phyloP scores from a whole-genome alignment of 2,113 vertebrate genomes.

The Origma solitaria region DNA sequence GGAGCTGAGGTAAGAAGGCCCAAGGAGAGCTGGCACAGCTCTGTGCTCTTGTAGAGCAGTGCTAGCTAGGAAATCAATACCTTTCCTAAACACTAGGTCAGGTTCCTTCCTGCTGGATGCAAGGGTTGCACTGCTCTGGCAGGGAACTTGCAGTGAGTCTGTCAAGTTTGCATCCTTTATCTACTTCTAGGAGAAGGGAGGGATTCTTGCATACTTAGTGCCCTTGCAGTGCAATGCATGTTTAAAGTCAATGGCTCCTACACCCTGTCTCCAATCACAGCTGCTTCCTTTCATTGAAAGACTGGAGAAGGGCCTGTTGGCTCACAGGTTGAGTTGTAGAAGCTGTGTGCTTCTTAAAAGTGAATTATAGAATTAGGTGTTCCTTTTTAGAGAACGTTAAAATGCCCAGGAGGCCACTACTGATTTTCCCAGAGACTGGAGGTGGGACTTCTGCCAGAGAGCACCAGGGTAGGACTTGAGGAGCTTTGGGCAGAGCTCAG shows the following conservation, averaged over 20 bases:
- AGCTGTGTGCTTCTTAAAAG: background rate
- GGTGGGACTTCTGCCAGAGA: background rate
- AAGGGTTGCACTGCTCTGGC: background rate
- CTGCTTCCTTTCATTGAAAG: background rate
- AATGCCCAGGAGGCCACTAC: background rate
- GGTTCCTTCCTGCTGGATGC: background rate
- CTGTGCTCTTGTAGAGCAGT: rapidly evolving
- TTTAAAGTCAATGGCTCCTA: background rate
- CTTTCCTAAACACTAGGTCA: background rate
- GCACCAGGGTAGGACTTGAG: rapidly evolving
- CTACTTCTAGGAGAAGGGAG: rapidly evolving
- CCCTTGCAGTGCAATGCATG: background rate
- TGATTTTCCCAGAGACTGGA: background rate
- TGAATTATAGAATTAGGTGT: background rate
- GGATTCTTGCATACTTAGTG: background rate
- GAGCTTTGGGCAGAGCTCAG: background rate
- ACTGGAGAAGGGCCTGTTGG: background rate
- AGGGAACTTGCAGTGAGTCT: background rate
- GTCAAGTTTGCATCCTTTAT: background rate
- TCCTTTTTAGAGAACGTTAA: background rate
- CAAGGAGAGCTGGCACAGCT: background rate
- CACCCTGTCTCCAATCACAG: background rate
- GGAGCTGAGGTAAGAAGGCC: background rate
- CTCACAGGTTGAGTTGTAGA: background rate
- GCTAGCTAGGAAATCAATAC: background rate